phyloP scores from a whole-genome alignment of 2,888 invertebrate genomes.

The Lymantria monacha region DNA sequence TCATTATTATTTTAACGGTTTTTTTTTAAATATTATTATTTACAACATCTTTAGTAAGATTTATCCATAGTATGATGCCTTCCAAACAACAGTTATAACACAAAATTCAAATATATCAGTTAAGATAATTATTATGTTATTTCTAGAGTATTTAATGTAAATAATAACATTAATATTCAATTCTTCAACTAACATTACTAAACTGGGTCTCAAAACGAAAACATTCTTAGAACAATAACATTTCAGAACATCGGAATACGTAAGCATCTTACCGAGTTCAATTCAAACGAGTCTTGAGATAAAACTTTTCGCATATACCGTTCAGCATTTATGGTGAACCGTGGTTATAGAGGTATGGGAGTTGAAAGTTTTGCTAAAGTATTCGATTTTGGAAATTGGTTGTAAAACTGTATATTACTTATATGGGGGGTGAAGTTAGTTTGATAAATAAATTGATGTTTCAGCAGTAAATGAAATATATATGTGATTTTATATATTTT shows the following conservation, averaged over 20 bases:
- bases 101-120: too few species aligned
- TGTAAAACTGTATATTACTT: neutral
- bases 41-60: too few species aligned
- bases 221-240: conserved; percentile 10
- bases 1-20: too few species aligned
- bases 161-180: too few species aligned
- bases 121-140: too few species aligned
- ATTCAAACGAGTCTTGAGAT: conserved; percentile 20
- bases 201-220: too few species aligned
- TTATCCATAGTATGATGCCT: too few species aligned
- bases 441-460: neutral
- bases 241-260: conserved; percentile 22
- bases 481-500: neutral
- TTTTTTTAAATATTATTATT: too few species aligned
- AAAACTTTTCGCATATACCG: conserved; percentile 29
- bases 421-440: neutral
- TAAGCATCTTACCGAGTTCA: conserved; percentile 17
- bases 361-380: conserved; percentile 1
- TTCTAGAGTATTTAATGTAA: too few species aligned
- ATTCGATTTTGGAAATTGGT: conserved; percentile 1
- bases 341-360: neutral
- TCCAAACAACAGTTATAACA: too few species aligned
- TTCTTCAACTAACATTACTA: too few species aligned
- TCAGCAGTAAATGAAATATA: neutral
- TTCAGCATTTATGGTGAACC: conserved; percentile 7